These are phyloP conservation scores for Heliornis fulica DNA, from an alignment of 2,113 vertebrate species.

Conservation along the genomic window DNA sequence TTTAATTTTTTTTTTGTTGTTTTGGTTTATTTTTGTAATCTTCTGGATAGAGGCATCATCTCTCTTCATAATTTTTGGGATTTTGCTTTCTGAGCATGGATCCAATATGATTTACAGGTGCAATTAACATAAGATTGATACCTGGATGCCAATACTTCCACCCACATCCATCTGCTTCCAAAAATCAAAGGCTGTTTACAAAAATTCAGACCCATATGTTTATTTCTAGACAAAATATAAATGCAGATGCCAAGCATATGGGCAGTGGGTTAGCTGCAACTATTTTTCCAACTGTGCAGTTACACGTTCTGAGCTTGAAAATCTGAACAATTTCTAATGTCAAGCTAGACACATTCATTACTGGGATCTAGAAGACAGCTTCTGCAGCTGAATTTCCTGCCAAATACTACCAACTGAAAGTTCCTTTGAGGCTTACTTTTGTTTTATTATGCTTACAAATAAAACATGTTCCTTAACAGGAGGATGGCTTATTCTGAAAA, in stretches of 20 bases:
- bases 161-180: constrained; percentile 54
- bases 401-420: constrained; percentile 17
- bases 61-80: background rate
- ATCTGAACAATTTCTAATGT: constrained; percentile 43
- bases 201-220: constrained; percentile 44
- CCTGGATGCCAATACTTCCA: constrained; percentile 5
- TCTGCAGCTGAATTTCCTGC: constrained; percentile 19
- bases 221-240: constrained; percentile 57
- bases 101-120: background rate
- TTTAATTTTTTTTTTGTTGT: background rate
- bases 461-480: background rate
- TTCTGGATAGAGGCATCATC: background rate
- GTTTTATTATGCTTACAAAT: background rate
- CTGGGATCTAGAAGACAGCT: background rate
- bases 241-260: constrained; percentile 61
- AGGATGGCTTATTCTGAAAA: constrained; percentile 1
- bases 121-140: background rate
- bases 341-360: background rate
- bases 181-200: constrained; percentile 36
- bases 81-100: background rate
- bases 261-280: constrained; percentile 49
- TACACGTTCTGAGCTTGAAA: constrained; percentile 32
- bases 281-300: constrained; percentile 50
- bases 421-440: constrained; percentile 4
- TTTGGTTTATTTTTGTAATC: background rate